phyloP scores from a whole-genome alignment of 2,797 vertebrate genomes.

The Gymnocypris eckloni region DNA sequence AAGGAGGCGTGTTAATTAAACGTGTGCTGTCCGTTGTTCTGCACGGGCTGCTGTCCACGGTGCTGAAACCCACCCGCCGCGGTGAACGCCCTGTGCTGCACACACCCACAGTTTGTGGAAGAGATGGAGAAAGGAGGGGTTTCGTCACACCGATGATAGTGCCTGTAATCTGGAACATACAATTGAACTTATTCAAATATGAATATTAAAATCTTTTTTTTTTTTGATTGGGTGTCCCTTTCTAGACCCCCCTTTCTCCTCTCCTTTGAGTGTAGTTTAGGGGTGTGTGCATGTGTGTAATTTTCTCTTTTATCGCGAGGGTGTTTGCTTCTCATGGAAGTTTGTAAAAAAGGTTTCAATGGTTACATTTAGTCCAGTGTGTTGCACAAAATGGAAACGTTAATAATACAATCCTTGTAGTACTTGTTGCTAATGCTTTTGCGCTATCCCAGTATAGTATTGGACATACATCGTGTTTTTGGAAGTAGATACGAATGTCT shows the following conservation, averaged over 20 bases:
- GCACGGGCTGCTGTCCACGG: constrained; percentile 60
- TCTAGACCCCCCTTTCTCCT: not conserved
- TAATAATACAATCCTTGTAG: constrained; percentile 12
- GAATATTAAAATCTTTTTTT: constrained; percentile 6
- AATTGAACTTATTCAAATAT: not conserved
- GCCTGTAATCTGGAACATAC: constrained; percentile 11
- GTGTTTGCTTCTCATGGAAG: constrained; percentile 11
- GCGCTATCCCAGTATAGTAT: constrained; percentile 22
- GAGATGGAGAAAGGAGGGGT: constrained; percentile 42
- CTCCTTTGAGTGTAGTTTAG: constrained; percentile 6
- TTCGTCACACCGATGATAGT: constrained; percentile 6
- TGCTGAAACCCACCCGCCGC: constrained; percentile 66
- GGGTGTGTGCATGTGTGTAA: constrained; percentile 18
- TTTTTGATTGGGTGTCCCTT: not conserved
- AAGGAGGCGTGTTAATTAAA: constrained; percentile 14
- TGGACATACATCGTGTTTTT: constrained; percentile 29
- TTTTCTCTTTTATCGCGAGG: not conserved
- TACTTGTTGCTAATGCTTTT: constrained; percentile 57
- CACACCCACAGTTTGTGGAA: constrained; percentile 63
- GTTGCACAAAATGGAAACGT: constrained; percentile 3
- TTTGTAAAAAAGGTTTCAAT: not conserved
- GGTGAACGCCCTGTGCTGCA: constrained; percentile 74
- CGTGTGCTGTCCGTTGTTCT: constrained; percentile 70
- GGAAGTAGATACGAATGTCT: constrained; percentile 30
- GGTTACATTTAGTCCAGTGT: not conserved